These are phyloP conservation scores for Psilopogon haemacephalus DNA, from an alignment of 2,113 vertebrate genomes.

Conservation along the genomic window DNA sequence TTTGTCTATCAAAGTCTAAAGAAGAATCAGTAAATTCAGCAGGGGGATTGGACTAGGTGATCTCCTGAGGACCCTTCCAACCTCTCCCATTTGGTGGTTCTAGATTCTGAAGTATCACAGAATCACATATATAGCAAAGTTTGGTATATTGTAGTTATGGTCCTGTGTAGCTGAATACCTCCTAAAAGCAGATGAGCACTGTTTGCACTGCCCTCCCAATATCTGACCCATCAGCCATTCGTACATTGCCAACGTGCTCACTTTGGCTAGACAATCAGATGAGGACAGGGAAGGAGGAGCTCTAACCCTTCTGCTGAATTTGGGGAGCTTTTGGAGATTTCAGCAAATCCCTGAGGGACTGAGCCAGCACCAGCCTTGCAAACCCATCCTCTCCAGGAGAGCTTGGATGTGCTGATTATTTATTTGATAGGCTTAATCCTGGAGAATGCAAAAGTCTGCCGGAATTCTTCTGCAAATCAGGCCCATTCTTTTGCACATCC, in stretches of 20 bases:
- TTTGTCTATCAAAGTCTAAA: too few relatives aligned
- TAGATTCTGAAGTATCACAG: too few relatives aligned
- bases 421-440: neutral
- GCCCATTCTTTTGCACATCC: neutral
- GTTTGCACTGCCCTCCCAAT: neutral
- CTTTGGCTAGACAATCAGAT: neutral
- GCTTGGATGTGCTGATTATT: neutral
- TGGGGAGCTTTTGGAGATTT: neutral
- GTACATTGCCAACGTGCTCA: fast-evolving
- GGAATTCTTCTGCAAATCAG: neutral
- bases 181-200: neutral
- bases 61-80: too few relatives aligned
- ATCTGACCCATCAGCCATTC: neutral
- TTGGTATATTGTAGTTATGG: too few relatives aligned
- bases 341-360: fast-evolving
- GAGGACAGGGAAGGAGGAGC: neutral
- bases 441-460: neutral
- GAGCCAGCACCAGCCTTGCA: neutral
- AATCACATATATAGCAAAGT: too few relatives aligned
- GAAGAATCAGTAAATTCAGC: too few relatives aligned
- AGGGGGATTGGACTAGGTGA: too few relatives aligned
- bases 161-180: too few relatives aligned
- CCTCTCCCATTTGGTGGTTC: too few relatives aligned
- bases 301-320: neutral
- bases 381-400: constrained; percentile 3